Percentiles rank a stretch among this genome's conserved stretches.
phyloP scores from a whole-genome alignment of 2,888 invertebrate genomes.

The Boloria euphrosyne region DNA sequence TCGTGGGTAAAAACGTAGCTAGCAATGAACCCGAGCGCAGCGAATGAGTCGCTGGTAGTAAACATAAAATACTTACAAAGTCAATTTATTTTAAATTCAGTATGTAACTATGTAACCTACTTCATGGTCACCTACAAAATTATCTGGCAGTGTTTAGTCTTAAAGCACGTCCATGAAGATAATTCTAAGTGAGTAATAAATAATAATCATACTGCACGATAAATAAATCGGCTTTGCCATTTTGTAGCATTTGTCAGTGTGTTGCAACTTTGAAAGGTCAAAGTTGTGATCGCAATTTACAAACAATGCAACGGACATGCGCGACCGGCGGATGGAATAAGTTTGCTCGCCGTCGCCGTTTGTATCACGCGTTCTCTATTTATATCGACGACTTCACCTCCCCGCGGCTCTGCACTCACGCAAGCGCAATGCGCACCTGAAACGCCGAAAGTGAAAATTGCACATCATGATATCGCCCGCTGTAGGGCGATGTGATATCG shows the following conservation, averaged over 20 bases:
- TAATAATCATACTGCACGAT: not conserved
- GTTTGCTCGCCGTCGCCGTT: conserved; percentile 43
- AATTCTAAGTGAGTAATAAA: too few species aligned
- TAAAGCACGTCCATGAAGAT: too few species aligned
- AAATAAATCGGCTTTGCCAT: conserved; percentile 14
- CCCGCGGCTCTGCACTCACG: conserved; percentile 57
- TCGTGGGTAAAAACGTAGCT: too few species aligned
- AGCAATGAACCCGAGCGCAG: too few species aligned
- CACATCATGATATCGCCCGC: conserved; percentile 66
- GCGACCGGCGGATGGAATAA: conserved; percentile 44
- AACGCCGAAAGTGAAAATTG: conserved; percentile 75
- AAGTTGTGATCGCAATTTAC: conserved; percentile 55
- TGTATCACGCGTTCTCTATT: conserved; percentile 61
- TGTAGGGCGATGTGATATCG: conserved; percentile 50
- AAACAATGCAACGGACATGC: conserved; percentile 68
- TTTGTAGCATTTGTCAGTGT: conserved; percentile 21
- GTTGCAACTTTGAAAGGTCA: conserved; percentile 46
- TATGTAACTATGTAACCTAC: too few species aligned
- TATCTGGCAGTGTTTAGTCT: too few species aligned
- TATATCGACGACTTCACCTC: conserved; percentile 69
- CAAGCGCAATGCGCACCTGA: conserved; percentile 65
- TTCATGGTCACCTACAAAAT: too few species aligned
- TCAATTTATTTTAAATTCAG: too few species aligned
- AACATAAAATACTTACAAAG: too few species aligned
- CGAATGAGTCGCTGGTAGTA: too few species aligned